Base-by-base conservation (phyloP, 2,888 invertebrate species). In the Lasioglossum marginatum region DNA sequence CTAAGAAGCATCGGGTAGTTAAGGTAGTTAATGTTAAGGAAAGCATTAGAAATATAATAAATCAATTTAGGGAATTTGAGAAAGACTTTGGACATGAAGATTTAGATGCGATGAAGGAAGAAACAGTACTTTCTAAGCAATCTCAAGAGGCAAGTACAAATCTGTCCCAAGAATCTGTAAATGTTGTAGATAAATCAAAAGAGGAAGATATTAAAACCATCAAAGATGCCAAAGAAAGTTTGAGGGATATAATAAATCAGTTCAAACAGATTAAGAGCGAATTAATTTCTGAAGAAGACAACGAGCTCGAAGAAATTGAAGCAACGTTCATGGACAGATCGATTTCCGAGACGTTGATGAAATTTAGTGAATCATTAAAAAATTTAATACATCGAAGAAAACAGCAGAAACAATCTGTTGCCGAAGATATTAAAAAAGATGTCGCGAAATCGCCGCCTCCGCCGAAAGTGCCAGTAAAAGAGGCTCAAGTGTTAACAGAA, bases 1-100 rank as follows among this genome's bases (percentile, higher is more conserved):
- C 71, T 52, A 81, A 79, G 82, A 76, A 81, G 77, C 43, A 75
- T n/a, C 79, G 88, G 83, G 27, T 82, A 68, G 23, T 89, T 68
- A 85, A 87, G 83, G 27, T 82, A 68, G 23, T 89, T 68, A 85
- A 87, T 74, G 93, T 94, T 4, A 93, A 93, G 82, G 94, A 95
- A 81, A 94, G 93, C 75, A 95, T 95, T 83, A 92, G 92, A 79
- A 94, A 93, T 77, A 95, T 95, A 85, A 94, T 95, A 87, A 92
- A 92, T 83, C 94, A 95, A 81, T 95, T 95, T 83, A 93, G 92
- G 74, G 94, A 95, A 87, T 95, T 95, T 78, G 95, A 95, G 84
- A 93, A 93, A 79, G 91, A 94, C 82, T 92, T 95, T 60, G 88
- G 90, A 12, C 87, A 89, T 3, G 93, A 93, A 57, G 93, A 93